phyloP scores from a whole-genome alignment of 2,113 vertebrate species.

The Lophura nycthemera region DNA sequence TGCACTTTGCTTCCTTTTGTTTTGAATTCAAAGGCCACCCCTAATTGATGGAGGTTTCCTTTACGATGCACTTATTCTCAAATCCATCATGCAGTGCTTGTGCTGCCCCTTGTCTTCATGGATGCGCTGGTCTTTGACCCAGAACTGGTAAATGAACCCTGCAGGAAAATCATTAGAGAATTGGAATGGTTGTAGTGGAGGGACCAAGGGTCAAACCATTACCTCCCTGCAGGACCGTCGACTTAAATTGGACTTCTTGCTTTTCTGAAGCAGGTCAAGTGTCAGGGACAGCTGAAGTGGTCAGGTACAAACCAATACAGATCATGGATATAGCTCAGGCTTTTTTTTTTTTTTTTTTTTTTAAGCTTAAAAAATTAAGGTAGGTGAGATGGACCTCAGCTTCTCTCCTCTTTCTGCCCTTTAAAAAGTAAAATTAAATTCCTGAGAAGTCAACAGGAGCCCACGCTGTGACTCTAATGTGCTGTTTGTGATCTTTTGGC shows the following conservation, averaged over 20 bases:
- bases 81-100: constrained; percentile 50
- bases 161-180: constrained; percentile 77
- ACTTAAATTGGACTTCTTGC: constrained; percentile 70
- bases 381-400: neutral
- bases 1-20: constrained; percentile 61
- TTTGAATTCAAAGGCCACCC: constrained; percentile 58
- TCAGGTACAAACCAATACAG: neutral
- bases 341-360: neutral
- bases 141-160: constrained; percentile 77
- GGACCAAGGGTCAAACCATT: constrained; percentile 72
- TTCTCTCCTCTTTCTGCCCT: neutral
- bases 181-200: constrained; percentile 34
- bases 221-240: constrained; percentile 47
- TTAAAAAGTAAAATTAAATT: constrained; percentile 16
- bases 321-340: neutral
- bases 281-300: constrained; percentile 32
- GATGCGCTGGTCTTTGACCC: constrained; percentile 73
- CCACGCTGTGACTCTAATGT: neutral
- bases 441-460: neutral
- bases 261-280: constrained; percentile 64
- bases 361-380: neutral
- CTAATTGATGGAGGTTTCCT: constrained; percentile 69
- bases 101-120: constrained; percentile 46
- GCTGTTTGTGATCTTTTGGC: constrained; percentile 22
- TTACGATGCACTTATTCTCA: constrained; percentile 65